Evolutionary conservation across 2,113 vertebrate genomes (phyloP).

Genomic region (Calidris pygmaea): DNA sequence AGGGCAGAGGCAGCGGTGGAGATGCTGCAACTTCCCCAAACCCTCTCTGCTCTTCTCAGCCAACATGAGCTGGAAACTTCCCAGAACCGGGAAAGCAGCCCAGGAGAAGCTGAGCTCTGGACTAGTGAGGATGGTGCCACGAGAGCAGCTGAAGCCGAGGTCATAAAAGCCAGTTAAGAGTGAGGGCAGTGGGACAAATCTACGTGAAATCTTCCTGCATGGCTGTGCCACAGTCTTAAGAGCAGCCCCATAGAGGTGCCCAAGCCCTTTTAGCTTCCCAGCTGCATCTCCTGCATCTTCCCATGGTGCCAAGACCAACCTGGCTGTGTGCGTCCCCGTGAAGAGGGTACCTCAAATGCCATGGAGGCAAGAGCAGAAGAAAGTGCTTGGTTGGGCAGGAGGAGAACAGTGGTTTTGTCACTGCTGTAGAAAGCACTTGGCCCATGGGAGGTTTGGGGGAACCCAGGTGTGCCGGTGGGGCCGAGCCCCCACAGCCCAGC

Average conservation of each 20-base stretch:
- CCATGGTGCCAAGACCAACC: background rate
- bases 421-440: background rate
- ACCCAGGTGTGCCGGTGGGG: background rate
- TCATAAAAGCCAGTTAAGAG: background rate
- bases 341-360: background rate
- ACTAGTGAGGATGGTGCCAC: background rate
- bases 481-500: background rate
- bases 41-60: background rate
- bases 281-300: background rate
- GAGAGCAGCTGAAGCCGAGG: background rate
- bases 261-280: background rate
- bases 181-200: background rate
- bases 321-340: background rate
- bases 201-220: background rate
- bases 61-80: background rate
- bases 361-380: background rate
- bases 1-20: background rate
- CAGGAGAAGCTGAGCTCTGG: background rate
- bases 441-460: accelerated
- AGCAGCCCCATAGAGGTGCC: background rate
- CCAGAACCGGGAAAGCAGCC: background rate
- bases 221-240: background rate
- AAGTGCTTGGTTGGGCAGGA: background rate
- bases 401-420: background rate
- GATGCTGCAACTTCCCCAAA: background rate